Percentiles rank a stretch among this genome's conserved stretches.
phyloP scores from a whole-genome alignment of 2,797 vertebrate genomes.

The Coluber constrictor region DNA sequence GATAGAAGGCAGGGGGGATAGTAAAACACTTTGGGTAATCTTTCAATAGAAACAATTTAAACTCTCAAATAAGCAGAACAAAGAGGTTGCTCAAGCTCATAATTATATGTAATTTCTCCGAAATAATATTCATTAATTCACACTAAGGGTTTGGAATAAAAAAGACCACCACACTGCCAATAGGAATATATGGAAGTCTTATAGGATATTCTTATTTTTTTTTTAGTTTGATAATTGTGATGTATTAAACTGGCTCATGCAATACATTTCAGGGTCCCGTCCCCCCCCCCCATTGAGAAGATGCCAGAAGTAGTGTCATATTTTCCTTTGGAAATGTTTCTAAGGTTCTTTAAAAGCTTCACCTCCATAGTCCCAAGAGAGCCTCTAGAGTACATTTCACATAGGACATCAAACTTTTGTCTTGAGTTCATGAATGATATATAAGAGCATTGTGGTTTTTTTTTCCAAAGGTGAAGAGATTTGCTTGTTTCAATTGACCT shows the following conservation, averaged over 20 bases:
- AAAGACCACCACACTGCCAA: neutral
- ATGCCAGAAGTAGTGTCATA: conserved; percentile 18
- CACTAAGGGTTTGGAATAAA: neutral
- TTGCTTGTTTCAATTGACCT: conserved; percentile 6
- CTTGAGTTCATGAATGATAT: neutral
- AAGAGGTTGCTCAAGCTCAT: neutral
- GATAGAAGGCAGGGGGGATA: conserved; percentile 4
- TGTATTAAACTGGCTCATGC: neutral
- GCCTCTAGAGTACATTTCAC: neutral
- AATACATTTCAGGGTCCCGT: neutral
- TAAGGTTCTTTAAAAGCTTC: conserved; percentile 6
- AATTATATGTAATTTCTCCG: neutral
- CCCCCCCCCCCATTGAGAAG: neutral
- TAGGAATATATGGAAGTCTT: neutral
- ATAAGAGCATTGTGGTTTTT: neutral
- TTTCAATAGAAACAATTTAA: neutral
- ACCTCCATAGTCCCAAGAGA: conserved; percentile 1
- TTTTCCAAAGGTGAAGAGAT: neutral
- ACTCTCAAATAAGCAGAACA: neutral
- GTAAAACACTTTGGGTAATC: conserved; percentile 7
- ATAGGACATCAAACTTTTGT: conserved; percentile 5
- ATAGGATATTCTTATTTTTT: neutral
- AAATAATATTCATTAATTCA: conserved; percentile 13
- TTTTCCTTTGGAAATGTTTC: conserved; percentile 18
- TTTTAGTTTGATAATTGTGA: conserved; percentile 13